phyloP scores from a whole-genome alignment of 2,888 invertebrate species.

The Zaprionus bogoriensis region DNA sequence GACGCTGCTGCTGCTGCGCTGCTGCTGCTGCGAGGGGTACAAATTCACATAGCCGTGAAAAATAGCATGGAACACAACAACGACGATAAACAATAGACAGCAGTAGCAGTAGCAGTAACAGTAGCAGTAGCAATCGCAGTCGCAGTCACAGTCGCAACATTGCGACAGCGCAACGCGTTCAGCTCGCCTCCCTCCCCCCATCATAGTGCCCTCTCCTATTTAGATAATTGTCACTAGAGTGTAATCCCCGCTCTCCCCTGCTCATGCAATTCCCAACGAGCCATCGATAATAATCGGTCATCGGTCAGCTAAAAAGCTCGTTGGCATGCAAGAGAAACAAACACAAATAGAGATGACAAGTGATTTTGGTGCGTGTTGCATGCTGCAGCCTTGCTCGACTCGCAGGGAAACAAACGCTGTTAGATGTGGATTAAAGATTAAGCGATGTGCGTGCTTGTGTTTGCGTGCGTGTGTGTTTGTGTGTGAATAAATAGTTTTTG shows the following conservation, averaged over 20 bases:
- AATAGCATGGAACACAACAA: conserved; percentile 65
- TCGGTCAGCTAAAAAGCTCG: conserved; percentile 30
- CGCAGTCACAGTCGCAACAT: conserved; percentile 32
- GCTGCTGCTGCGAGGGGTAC: conserved; percentile 73
- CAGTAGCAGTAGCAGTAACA: too few species aligned
- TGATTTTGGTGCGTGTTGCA: conserved; percentile 16
- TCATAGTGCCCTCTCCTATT: conserved; percentile 17
- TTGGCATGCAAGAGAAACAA: conserved; percentile 31
- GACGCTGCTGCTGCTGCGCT: conserved; percentile 16
- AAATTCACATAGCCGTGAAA: conserved; percentile 63
- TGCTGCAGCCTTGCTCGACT: not conserved
- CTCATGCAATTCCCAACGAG: too few species aligned
- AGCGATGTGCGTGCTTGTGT: not conserved
- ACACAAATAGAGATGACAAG: conserved; percentile 28
- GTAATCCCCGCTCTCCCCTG: not conserved
- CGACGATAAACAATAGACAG: conserved; percentile 69
- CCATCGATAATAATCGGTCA: conserved; percentile 2
- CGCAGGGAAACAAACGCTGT: not conserved
- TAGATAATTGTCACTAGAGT: conserved; percentile 33
- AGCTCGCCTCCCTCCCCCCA: conserved; percentile 21
- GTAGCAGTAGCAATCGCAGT: too few species aligned
- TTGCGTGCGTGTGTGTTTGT: not conserved
- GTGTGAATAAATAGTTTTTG: conserved; percentile 11
- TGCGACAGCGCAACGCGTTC: conserved; percentile 41
- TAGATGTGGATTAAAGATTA: not conserved